phyloP scores from a whole-genome alignment of 2,797 vertebrate genomes.

The Trachops cirrhosus region DNA sequence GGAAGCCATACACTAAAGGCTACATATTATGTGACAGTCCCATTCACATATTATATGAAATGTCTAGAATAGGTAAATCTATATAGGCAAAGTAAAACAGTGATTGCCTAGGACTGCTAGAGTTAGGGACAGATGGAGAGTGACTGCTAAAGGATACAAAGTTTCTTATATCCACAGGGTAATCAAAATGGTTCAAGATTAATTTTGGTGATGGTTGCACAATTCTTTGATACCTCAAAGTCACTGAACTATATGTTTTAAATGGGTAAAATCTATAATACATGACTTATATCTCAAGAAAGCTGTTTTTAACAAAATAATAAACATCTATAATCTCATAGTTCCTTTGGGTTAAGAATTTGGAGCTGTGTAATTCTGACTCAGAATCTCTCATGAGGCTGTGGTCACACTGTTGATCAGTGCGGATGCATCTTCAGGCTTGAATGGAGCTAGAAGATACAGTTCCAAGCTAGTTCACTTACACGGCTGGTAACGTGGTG shows the following conservation, averaged over 20 bases:
- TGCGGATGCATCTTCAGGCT: not conserved
- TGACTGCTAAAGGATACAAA: not conserved
- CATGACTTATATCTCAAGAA: not conserved
- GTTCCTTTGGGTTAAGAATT: conserved; percentile 16
- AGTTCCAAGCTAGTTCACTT: not conserved
- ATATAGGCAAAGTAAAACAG: not conserved
- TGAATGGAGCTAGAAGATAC: not conserved
- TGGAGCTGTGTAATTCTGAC: not conserved
- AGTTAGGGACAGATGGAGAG: not conserved
- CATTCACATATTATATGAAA: not conserved
- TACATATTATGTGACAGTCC: not conserved
- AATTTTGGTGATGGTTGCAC: not conserved
- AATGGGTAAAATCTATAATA: not conserved
- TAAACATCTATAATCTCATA: not conserved
- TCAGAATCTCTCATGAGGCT: not conserved
- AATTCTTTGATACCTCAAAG: not conserved
- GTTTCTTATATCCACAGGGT: not conserved
- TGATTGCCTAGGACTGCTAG: not conserved
- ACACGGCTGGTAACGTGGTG: not conserved
- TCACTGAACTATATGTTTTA: not conserved
- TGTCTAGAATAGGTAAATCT: not conserved
- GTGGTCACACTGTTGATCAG: not conserved
- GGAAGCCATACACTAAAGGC: not conserved
- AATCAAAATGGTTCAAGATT: conserved; percentile 13
- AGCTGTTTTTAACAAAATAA: not conserved